Base-by-base conservation (phyloP, 2,888 invertebrate species). In the Allacma fusca region DNA sequence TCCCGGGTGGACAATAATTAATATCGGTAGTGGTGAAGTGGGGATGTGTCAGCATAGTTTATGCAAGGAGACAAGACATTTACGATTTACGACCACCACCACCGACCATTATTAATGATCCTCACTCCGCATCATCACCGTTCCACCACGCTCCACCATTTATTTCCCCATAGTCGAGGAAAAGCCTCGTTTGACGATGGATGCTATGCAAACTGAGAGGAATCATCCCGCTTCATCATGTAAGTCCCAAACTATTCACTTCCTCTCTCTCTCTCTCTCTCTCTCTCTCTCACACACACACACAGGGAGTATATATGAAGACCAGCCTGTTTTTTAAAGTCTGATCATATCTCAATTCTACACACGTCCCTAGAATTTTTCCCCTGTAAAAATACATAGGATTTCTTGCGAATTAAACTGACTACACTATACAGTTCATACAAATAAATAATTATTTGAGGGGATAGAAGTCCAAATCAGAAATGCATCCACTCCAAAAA, bases 1-100 rank as follows among this genome's bases (percentile, higher is more conserved):
- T 82, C 83, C 82, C 82, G 78, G 78, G 82, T 83, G 83, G 82
- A 83, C 82, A 83, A 83, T 83, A 83, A 83, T 83, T 83, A 83
- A 83, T 83, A 81, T 82, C 79, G 80, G 81, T 81, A 77, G 81
- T 81, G 81, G 80, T 79, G 82, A 81, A 79, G 81, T 79, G 82
- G 81, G 79, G 81, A 81, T 79, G 80, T 82, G 82, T 81, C 82
- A 83, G 80, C 81, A 81, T 76, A 76, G 77, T 80, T 79, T 79
- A 79, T 77, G 76, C 77, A 79, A 74, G 59, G 76, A 76, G 80
- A 78, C 78, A 78, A 79, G 79, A 73, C 79, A 76, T 75, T 28
- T 75, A 81, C 68, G 75, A 81, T 81, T 81, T 81, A 82, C 79
- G 78, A 78, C 80, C 82, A 78, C 82, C 82, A 82, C 75, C 75